A percentile compares a stretch with the other conserved stretches of the same genome.
phyloP scores from a whole-genome alignment of 2,888 invertebrate species.

The Priocnemis perturbator region DNA sequence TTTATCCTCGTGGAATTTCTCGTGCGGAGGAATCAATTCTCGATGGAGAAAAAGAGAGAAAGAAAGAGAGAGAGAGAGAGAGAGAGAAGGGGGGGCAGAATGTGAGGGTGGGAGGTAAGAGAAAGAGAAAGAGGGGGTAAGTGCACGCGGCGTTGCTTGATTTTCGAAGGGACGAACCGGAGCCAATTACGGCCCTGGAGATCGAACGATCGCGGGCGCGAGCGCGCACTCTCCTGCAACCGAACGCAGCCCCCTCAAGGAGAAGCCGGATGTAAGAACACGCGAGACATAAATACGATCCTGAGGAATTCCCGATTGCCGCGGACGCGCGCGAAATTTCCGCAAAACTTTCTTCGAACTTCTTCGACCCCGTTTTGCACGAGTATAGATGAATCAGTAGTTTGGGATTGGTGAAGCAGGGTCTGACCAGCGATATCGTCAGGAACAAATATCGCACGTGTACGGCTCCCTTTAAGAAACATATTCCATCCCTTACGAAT shows the following conservation, averaged over 20 bases:
- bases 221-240: background rate
- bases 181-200: no score
- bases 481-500: no score
- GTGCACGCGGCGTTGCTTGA: background rate
- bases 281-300: background rate
- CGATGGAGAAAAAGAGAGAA: background rate
- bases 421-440: no score
- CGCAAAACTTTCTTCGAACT: slow-evolving; percentile 15
- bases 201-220: background rate
- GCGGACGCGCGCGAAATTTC: slow-evolving; percentile 8
- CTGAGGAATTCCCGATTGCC: slow-evolving; percentile 2
- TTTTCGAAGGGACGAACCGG: no score
- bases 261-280: background rate
- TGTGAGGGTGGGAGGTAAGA: no score
- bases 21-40: no score
- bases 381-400: no score
- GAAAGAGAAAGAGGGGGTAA: background rate
- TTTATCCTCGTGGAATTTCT: no score
- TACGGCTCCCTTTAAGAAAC: no score
- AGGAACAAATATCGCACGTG: no score
- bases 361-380: no score
- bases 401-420: no score
- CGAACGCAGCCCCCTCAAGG: background rate
- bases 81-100: background rate
- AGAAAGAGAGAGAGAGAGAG: background rate